These are phyloP conservation scores for Echinops telfairi DNA, from an alignment of 2,113 vertebrate species.

Conservation along the genomic window DNA sequence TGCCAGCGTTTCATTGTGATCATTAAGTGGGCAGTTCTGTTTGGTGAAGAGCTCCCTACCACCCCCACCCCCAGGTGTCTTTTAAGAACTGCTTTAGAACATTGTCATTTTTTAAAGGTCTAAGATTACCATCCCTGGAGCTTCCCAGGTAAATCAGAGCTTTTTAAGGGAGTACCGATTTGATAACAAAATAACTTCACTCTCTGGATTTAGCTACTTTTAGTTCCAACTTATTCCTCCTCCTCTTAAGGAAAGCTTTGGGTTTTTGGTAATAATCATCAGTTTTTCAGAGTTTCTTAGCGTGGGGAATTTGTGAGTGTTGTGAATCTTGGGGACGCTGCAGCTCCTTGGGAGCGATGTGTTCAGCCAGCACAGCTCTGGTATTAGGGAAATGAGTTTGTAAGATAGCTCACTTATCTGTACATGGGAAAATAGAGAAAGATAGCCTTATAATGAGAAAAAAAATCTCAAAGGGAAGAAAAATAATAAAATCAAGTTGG, in stretches of 20 bases:
- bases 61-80: background rate
- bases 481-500: slow-evolving; percentile 67
- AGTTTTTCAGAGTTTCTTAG: slow-evolving; percentile 19
- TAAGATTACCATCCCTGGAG: background rate
- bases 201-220: background rate
- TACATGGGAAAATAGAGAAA: background rate
- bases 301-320: background rate
- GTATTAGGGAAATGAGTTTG: background rate
- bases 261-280: slow-evolving; percentile 34
- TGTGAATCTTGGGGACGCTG: background rate
- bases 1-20: background rate
- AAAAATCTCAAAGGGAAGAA: slow-evolving; percentile 18
- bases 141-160: slow-evolving; percentile 12
- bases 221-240: background rate
- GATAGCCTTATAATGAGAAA: background rate
- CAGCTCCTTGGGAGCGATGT: background rate
- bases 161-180: slow-evolving; percentile 22
- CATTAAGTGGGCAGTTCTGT: slow-evolving; percentile 44
- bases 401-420: background rate
- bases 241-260: slow-evolving; percentile 43
- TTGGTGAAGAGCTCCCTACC: background rate
- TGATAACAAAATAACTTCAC: slow-evolving; percentile 36
- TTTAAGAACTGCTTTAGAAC: slow-evolving; percentile 50
- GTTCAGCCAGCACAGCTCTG: background rate
- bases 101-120: slow-evolving; percentile 28